These are phyloP conservation scores for Aleiodes leptofemur DNA, from an alignment of 2,888 invertebrate species.

Conservation along the genomic window DNA sequence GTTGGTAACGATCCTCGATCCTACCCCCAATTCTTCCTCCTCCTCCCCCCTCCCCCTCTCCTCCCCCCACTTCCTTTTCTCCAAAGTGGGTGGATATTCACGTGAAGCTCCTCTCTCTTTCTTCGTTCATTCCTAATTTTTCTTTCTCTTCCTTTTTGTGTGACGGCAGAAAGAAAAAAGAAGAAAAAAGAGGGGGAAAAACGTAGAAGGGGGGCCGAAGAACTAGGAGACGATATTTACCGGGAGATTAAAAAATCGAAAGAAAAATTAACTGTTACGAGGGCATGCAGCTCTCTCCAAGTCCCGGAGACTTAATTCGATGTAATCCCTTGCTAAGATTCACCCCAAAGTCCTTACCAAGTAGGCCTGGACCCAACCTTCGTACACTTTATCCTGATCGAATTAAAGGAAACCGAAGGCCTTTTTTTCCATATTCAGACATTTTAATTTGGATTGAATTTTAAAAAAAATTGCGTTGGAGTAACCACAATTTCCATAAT, in stretches of 20 bases:
- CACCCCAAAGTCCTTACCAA: constrained; percentile 14
- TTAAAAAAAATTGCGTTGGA: too few species aligned
- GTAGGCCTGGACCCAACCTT: too few species aligned
- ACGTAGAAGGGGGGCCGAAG: constrained; percentile 53
- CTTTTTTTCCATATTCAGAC: not conserved
- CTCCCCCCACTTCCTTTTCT: constrained; percentile 1
- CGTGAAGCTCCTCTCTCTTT: constrained; percentile 49
- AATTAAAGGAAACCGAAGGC: not conserved
- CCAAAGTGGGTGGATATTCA: constrained; percentile 52
- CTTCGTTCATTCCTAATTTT: constrained; percentile 17
- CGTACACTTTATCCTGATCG: constrained; percentile 5
- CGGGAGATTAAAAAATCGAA: constrained; percentile 75
- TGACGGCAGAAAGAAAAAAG: constrained; percentile 28
- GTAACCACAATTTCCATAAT: too few species aligned
- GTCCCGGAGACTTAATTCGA: constrained; percentile 70
- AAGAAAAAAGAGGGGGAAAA: constrained; percentile 1
- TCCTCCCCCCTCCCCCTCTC: constrained; percentile 38
- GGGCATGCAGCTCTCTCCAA: constrained; percentile 62
- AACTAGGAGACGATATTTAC: constrained; percentile 72
- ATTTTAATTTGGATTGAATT: too few species aligned
- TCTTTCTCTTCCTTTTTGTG: constrained; percentile 21
- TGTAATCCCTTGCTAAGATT: constrained; percentile 74
- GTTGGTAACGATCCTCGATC: constrained; percentile 45
- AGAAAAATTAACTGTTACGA: constrained; percentile 76
- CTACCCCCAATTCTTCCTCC: constrained; percentile 34